A percentile compares a stretch with the other conserved stretches of the same genome.
phyloP scores from a whole-genome alignment of 2,113 vertebrate genomes.

The Larimichthys polyactis region DNA sequence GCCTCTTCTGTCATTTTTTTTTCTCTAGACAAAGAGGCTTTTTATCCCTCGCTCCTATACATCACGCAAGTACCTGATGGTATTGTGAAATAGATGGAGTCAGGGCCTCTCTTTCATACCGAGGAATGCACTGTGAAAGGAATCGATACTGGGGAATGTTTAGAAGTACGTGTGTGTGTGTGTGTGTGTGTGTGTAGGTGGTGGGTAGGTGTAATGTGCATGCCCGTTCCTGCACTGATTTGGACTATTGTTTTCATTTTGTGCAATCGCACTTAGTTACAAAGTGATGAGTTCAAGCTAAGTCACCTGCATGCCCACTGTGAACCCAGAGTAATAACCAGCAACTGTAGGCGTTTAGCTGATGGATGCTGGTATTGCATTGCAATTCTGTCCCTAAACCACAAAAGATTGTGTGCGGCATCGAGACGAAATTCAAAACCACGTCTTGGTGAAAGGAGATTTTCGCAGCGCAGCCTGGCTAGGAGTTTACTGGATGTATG shows the following conservation, averaged over 20 bases:
- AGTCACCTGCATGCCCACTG: neutral
- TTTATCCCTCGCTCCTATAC: conserved; percentile 30
- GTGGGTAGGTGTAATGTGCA: conserved; percentile 13
- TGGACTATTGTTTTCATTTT: conserved; percentile 47
- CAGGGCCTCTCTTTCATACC: conserved; percentile 53
- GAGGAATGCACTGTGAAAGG: conserved; percentile 43
- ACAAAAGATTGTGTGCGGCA: neutral
- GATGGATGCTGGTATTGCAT: neutral
- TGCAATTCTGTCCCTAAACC: neutral
- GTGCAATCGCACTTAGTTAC: conserved; percentile 36
- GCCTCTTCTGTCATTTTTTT: neutral
- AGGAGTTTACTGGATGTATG: conserved; percentile 9
- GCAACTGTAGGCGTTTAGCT: conserved; percentile 15
- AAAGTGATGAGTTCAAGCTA: conserved; percentile 38
- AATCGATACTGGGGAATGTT: conserved; percentile 58
- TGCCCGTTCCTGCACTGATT: conserved; percentile 38
- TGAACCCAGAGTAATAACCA: conserved; percentile 14
- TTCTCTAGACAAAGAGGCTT: conserved; percentile 38
- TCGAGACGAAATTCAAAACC: conserved; percentile 2
- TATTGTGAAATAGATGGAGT: conserved; percentile 61
- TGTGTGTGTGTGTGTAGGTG: conserved; percentile 12
- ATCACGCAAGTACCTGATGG: conserved; percentile 60
- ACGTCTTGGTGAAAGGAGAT: neutral
- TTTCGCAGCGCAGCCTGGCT: conserved; percentile 1
- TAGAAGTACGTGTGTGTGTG: conserved; percentile 21